These are phyloP conservation scores for Protobothrops mucrosquamatus DNA, from an alignment of 2,113 vertebrate species.

Conservation along the genomic window DNA sequence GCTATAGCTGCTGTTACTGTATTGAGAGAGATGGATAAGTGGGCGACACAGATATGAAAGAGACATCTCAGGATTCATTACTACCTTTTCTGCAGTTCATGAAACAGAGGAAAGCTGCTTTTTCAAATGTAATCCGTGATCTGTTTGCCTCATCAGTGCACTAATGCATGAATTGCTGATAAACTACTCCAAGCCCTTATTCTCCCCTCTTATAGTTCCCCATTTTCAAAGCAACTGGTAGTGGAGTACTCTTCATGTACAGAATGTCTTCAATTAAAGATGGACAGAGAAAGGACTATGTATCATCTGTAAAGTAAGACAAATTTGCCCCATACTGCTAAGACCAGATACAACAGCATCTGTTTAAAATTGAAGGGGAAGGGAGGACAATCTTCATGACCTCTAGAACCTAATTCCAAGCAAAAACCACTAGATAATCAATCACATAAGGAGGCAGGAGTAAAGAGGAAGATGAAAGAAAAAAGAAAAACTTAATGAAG, in stretches of 20 bases:
- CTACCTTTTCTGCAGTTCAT: not conserved
- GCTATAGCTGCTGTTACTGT: slow-evolving; percentile 13
- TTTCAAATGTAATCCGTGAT: not conserved
- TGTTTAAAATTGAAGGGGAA: not conserved
- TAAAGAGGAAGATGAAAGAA: not conserved
- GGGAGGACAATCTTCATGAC: not conserved
- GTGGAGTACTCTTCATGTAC: not conserved
- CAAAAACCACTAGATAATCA: no score
- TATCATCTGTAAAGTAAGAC: not conserved
- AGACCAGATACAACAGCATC: not conserved
- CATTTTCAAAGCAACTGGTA: not conserved
- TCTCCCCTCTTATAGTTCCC: not conserved
- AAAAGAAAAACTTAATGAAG: not conserved
- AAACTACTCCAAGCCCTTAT: not conserved
- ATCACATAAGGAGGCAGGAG: not conserved
- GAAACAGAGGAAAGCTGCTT: not conserved
- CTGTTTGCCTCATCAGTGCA: not conserved
- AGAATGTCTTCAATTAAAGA: not conserved
- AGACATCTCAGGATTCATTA: not conserved
- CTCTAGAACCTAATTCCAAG: not conserved
- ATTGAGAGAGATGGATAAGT: not conserved
- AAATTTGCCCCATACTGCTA: not conserved
- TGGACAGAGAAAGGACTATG: not conserved
- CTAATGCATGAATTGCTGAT: not conserved
- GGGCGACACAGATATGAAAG: not conserved